Conservation (phyloP, 2,797 vertebrate species). For the Avahi laniger region DNA sequence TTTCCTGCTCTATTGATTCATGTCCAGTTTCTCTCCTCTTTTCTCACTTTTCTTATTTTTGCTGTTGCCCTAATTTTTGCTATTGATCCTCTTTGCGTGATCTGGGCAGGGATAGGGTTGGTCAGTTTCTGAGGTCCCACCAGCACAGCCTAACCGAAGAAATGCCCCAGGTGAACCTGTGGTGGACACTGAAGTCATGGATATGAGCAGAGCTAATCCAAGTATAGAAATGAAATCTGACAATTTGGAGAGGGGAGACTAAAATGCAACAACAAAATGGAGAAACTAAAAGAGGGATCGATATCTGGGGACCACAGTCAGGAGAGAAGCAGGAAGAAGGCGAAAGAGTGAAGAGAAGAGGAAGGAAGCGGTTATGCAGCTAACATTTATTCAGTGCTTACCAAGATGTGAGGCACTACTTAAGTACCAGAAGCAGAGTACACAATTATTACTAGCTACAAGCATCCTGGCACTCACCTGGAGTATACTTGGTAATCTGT, state of each 20-base stretch:
- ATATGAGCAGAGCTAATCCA: background rate
- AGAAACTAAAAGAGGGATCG: background rate
- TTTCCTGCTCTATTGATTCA: background rate
- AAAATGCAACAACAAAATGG: background rate
- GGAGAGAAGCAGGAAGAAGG: background rate
- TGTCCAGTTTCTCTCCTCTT: background rate
- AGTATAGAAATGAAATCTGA: background rate
- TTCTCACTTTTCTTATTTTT: background rate
- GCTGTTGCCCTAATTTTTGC: too few relatives aligned
- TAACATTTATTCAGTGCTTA: background rate
- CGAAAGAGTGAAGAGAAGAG: fast-evolving
- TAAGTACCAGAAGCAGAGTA: background rate
- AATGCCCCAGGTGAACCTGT: background rate
- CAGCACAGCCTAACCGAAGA: background rate
- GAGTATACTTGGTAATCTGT: background rate
- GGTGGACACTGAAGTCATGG: background rate
- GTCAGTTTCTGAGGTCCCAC: background rate
- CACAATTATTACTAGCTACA: background rate
- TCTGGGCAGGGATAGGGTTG: background rate
- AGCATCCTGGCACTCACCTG: background rate
- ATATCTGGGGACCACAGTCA: background rate
- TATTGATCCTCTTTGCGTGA: background rate
- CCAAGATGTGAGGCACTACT: background rate
- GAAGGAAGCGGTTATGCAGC: background rate
- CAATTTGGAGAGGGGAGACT: background rate